Evolutionary conservation across 2,113 vertebrate species (phyloP).

Genomic region (human (Homo sapiens)): DNA sequence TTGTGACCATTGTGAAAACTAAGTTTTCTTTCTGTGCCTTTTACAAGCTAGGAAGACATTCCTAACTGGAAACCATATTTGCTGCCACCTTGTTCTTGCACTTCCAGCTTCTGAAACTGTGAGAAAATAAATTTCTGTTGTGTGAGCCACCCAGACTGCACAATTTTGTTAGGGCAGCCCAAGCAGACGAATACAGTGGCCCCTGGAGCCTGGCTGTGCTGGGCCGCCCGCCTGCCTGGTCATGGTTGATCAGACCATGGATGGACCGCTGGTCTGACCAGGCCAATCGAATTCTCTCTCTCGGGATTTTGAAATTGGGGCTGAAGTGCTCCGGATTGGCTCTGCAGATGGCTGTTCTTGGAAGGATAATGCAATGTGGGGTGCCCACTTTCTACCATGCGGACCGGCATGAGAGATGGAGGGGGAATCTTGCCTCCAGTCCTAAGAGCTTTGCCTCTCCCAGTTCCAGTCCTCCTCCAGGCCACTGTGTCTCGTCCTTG

Average conservation of each 20-base stretch:
- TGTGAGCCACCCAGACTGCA: too few relatives aligned
- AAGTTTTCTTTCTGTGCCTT: neutral
- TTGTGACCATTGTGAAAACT: neutral
- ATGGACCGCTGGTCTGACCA: neutral
- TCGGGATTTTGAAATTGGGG: neutral
- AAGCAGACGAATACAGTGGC: neutral
- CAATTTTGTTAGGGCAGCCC: neutral
- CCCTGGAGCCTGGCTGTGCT: neutral
- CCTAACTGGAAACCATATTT: neutral
- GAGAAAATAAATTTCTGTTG: neutral
- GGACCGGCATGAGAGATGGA: too few relatives aligned
- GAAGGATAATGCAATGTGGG: neutral
- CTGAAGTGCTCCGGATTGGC: neutral
- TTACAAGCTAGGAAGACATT: neutral
- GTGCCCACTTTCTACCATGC: accelerated
- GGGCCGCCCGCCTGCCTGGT: neutral
- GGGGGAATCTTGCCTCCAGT: accelerated
- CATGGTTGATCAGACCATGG: neutral
- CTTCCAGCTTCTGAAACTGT: neutral
- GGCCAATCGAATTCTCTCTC: neutral
- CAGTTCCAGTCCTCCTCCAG: neutral
- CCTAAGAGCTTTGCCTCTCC: accelerated
- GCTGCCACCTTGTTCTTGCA: neutral
- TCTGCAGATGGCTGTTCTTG: neutral
- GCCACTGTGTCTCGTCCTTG: neutral